phyloP scores from a whole-genome alignment of 2,113 vertebrate genomes.

The Progne subis region DNA sequence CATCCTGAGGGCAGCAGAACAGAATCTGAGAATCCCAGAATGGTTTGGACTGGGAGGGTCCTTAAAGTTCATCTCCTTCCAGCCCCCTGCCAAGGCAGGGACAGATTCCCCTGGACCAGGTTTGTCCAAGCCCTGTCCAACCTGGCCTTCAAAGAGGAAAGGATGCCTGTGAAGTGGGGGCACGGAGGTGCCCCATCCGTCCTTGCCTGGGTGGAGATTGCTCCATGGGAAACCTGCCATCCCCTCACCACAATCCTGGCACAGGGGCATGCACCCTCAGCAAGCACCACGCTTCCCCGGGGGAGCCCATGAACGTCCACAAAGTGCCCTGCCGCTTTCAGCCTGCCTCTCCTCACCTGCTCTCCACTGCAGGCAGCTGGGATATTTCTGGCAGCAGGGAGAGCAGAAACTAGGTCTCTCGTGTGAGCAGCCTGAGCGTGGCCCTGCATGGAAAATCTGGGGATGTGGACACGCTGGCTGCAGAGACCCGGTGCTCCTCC shows the following conservation, averaged over 20 bases:
- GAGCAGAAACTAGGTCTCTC: slow-evolving; percentile 4
- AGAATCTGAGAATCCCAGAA: background rate
- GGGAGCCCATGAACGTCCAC: background rate
- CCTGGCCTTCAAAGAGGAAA: background rate
- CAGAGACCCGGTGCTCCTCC: background rate
- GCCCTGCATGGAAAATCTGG: background rate
- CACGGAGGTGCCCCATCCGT: background rate
- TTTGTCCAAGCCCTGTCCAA: background rate
- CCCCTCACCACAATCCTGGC: fast-evolving
- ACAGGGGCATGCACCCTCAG: background rate
- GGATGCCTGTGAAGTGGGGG: background rate
- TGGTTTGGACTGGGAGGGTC: fast-evolving
- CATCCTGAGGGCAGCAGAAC: background rate
- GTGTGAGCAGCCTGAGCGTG: background rate
- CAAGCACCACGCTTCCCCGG: fast-evolving
- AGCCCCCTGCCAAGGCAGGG: too few relatives aligned
- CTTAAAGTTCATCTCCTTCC: background rate
- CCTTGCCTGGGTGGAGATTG: background rate
- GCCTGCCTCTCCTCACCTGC: background rate
- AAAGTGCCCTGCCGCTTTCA: fast-evolving
- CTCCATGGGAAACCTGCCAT: background rate
- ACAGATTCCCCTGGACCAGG: background rate
- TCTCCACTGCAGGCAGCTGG: background rate
- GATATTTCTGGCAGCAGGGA: background rate
- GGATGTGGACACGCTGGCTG: background rate